A percentile compares a stretch with the other conserved stretches of the same genome.
Evolutionary conservation across 2,113 vertebrate genomes (phyloP).

Genomic region (Gavialis gangeticus): DNA sequence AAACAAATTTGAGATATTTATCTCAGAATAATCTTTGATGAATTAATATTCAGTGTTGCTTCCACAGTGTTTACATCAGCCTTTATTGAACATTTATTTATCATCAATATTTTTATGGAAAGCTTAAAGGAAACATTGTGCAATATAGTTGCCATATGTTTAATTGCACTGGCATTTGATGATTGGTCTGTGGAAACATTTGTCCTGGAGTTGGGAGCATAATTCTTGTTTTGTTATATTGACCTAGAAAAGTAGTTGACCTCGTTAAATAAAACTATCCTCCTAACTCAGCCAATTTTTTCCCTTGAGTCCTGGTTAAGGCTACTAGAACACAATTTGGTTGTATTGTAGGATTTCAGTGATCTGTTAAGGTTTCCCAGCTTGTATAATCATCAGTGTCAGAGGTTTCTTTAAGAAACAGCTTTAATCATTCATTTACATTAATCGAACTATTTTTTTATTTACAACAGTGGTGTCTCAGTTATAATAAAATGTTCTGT

Average conservation of each 20-base stretch:
- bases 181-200: constrained; percentile 42
- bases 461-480: background rate
- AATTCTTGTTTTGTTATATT: constrained; percentile 66
- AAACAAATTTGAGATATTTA: constrained; percentile 72
- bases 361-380: constrained; percentile 53
- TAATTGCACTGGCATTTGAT: constrained; percentile 49
- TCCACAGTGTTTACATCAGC: constrained; percentile 13
- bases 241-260: constrained; percentile 60
- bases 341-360: constrained; percentile 54
- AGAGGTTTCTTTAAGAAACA: constrained; percentile 28
- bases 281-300: constrained; percentile 47
- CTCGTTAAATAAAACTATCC: constrained; percentile 50
- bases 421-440: background rate
- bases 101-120: background rate
- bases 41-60: constrained; percentile 24
- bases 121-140: background rate
- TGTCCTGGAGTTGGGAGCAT: constrained; percentile 36
- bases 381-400: constrained; percentile 32
- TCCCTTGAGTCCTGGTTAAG: constrained; percentile 28
- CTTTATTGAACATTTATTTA: background rate
- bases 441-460: background rate
- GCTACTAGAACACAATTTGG: constrained; percentile 28
- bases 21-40: constrained; percentile 55
- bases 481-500: background rate
- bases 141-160: background rate